These are phyloP conservation scores for Gymnorhina tibicen DNA, from an alignment of 2,113 vertebrate species.

Conservation along the genomic window DNA sequence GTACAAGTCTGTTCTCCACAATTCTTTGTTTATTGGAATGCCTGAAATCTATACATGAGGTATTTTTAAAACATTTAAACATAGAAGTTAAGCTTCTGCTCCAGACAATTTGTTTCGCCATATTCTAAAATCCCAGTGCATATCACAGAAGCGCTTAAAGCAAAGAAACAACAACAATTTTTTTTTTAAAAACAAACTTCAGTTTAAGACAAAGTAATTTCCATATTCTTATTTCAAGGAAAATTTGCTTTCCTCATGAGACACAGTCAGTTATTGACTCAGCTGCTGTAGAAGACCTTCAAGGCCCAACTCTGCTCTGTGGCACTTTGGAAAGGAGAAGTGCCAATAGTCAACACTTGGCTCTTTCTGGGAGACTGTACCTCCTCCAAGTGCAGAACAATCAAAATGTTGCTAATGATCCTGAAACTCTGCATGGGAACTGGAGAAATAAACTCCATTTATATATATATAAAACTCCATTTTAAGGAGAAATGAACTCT, in stretches of 20 bases:
- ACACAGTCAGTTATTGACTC: background rate
- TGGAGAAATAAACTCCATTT: background rate
- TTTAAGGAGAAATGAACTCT: no score
- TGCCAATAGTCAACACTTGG: background rate
- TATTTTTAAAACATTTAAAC: slow-evolving; percentile 65
- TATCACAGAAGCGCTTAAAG: background rate
- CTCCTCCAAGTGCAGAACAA: background rate
- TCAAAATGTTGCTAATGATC: background rate
- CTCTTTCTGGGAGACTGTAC: background rate
- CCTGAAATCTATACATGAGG: slow-evolving; percentile 54
- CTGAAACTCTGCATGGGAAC: background rate
- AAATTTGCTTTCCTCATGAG: background rate
- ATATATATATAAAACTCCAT: no score
- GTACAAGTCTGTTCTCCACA: slow-evolving; percentile 47
- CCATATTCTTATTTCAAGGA: background rate
- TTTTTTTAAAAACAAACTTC: background rate
- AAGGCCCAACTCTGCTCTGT: background rate
- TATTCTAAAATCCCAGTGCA: background rate
- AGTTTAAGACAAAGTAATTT: background rate
- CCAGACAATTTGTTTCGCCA: slow-evolving; percentile 3
- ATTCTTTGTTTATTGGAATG: slow-evolving; percentile 62
- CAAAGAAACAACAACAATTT: background rate
- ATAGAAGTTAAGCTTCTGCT: slow-evolving; percentile 45
- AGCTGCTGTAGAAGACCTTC: background rate
- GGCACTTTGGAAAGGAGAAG: background rate